A percentile compares a stretch with the other conserved stretches of the same genome.
Evolutionary conservation across 1,140 invertebrate genomes (phyloP).

Genomic region (Nephila pilipes): DNA sequence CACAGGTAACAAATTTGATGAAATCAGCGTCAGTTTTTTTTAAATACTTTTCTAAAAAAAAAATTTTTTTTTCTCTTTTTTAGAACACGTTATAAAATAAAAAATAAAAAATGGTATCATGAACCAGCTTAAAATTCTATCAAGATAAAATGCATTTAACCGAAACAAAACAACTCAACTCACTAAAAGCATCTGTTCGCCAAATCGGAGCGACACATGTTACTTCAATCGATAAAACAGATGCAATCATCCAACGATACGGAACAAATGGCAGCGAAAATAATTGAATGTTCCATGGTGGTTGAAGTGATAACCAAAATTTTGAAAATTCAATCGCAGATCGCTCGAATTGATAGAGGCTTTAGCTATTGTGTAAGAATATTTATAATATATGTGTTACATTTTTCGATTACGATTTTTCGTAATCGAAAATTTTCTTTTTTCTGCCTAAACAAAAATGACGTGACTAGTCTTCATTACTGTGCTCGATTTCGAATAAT

Average conservation of each 20-base stretch:
- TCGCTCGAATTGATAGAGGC: not conserved
- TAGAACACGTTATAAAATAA: too few species aligned
- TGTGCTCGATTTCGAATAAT: not conserved
- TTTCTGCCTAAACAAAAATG: not conserved
- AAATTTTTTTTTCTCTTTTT: too few species aligned
- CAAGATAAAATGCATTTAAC: not conserved
- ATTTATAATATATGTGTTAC: not conserved
- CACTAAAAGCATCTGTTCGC: not conserved
- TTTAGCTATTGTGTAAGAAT: not conserved
- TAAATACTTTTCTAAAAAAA: too few species aligned
- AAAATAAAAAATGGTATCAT: too few species aligned
- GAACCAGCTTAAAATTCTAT: not conserved
- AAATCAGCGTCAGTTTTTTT: too few species aligned
- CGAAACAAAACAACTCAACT: not conserved
- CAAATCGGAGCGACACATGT: slow-evolving; percentile 14
- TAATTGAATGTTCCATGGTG: not conserved
- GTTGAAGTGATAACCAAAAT: not conserved
- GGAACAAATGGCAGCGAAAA: slow-evolving; percentile 5
- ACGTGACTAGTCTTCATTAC: not conserved
- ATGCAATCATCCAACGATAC: slow-evolving; percentile 4
- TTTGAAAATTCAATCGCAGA: not conserved
- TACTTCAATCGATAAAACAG: slow-evolving; percentile 26
- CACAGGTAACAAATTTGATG: too few species aligned
- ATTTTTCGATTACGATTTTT: not conserved
- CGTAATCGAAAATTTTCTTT: not conserved